Conservation (phyloP, 2,113 vertebrate genomes). For the Stigmatopora argus region DNA sequence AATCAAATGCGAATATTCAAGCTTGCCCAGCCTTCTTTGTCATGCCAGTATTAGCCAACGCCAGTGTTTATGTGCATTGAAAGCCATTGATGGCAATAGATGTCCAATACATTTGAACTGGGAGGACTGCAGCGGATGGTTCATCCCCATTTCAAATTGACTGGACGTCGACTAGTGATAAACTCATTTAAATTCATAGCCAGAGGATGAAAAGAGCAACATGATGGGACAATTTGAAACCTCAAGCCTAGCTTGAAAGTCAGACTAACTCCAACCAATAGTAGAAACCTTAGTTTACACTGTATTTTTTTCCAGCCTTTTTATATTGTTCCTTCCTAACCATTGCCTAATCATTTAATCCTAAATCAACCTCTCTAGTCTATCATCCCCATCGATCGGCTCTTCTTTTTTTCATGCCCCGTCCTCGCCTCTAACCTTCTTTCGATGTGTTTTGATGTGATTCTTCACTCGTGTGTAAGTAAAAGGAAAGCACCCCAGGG, state of each 20-base stretch:
- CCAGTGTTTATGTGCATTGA: no score
- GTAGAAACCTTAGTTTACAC: neutral
- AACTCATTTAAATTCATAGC: no score
- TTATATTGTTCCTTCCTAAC: neutral
- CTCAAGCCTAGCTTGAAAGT: neutral
- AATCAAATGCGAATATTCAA: no score
- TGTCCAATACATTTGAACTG: no score
- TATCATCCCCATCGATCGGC: slow-evolving; percentile 40
- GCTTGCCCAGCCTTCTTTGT: no score
- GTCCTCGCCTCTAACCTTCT: slow-evolving; percentile 35
- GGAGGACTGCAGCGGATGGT: no score
- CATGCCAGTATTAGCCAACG: no score
- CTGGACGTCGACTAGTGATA: no score
- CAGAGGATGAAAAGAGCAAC: no score
- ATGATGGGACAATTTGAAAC: no score
- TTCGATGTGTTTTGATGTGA: slow-evolving; percentile 70
- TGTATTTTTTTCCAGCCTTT: neutral
- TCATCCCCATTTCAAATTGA: no score
- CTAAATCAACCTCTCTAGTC: slow-evolving; percentile 11
- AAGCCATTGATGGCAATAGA: no score
- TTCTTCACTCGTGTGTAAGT: slow-evolving; percentile 67
- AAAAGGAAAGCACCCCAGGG: slow-evolving; percentile 69
- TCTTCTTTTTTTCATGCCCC: slow-evolving; percentile 42
- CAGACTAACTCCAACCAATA: neutral
- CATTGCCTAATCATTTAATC: neutral